These are phyloP conservation scores for Coturnix japonica DNA, from an alignment of 2,113 vertebrate species.

Conservation along the genomic window DNA sequence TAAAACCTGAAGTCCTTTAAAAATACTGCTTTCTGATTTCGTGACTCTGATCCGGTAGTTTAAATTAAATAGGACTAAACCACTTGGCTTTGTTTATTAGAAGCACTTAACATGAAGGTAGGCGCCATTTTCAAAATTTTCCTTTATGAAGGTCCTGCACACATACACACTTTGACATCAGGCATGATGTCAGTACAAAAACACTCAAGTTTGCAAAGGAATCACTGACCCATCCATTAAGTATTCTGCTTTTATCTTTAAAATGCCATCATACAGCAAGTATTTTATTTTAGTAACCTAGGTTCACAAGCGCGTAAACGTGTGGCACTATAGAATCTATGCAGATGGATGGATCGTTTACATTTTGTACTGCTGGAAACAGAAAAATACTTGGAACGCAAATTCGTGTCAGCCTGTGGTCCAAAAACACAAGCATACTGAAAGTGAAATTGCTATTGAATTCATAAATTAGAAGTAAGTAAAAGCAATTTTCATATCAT, in stretches of 20 bases:
- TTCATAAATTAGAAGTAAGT: conserved; percentile 3
- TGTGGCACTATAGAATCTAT: not conserved
- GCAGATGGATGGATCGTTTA: not conserved
- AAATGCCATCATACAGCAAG: not conserved
- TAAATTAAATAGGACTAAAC: not conserved
- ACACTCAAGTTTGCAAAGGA: not conserved
- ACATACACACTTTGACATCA: not conserved
- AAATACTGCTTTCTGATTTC: not conserved
- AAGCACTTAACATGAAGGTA: not conserved
- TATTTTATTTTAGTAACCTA: not conserved
- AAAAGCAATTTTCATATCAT: not conserved
- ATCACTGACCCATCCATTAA: not conserved
- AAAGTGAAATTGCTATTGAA: conserved; percentile 29
- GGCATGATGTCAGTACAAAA: not conserved
- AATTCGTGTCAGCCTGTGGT: not conserved
- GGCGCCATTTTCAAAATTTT: not conserved
- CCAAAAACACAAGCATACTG: not conserved
- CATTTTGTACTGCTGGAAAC: not conserved
- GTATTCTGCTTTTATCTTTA: not conserved
- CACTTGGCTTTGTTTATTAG: not conserved
- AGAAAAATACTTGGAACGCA: not conserved
- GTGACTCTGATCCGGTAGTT: not conserved
- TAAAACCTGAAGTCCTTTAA: conserved; percentile 1
- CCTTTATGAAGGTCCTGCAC: not conserved
- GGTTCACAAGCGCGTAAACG: not conserved